Percentiles rank a stretch among this genome's conserved stretches.
Evolutionary conservation across 2,797 vertebrate genomes (phyloP).

Genomic region (Sebastes baramenuke): DNA sequence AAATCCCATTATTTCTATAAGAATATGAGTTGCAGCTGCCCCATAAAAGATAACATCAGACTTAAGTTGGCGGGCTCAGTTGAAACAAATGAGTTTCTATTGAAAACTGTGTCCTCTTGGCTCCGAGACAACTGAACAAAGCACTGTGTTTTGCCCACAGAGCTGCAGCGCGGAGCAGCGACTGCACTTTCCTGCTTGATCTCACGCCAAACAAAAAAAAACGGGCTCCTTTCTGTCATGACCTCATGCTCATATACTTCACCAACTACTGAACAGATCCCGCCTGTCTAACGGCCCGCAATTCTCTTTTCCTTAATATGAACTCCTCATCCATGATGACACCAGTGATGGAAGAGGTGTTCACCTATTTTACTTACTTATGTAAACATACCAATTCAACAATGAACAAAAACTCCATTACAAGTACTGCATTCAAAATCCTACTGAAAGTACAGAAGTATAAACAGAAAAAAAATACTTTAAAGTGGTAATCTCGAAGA

Average conservation of each 20-base stretch:
- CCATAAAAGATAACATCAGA: conserved; percentile 71
- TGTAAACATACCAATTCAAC: background rate
- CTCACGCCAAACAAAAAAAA: conserved; percentile 56
- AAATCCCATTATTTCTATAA: conserved; percentile 70
- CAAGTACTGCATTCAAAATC: background rate
- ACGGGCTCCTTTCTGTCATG: conserved; percentile 53
- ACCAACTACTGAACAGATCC: conserved; percentile 58
- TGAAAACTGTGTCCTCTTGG: conserved; percentile 52
- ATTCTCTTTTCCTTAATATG: conserved; percentile 14
- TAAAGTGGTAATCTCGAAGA: too few species aligned
- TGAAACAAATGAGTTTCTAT: conserved; percentile 62
- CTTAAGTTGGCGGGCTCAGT: conserved; percentile 39
- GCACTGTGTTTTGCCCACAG: conserved; percentile 42
- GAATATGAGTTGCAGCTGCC: conserved; percentile 77
- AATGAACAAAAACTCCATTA: background rate
- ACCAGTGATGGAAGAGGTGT: background rate
- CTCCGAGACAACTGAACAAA: conserved; percentile 46
- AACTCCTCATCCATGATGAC: conserved; percentile 19
- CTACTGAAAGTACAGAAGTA: background rate
- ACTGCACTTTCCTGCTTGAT: conserved; percentile 57
- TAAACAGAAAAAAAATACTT: background rate
- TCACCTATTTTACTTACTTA: too few species aligned
- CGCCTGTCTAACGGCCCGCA: conserved; percentile 1
- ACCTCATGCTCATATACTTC: conserved; percentile 68
- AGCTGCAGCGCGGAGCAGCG: conserved; percentile 39